phyloP scores from a whole-genome alignment of 2,888 invertebrate genomes.

The Morinoia aosen region DNA sequence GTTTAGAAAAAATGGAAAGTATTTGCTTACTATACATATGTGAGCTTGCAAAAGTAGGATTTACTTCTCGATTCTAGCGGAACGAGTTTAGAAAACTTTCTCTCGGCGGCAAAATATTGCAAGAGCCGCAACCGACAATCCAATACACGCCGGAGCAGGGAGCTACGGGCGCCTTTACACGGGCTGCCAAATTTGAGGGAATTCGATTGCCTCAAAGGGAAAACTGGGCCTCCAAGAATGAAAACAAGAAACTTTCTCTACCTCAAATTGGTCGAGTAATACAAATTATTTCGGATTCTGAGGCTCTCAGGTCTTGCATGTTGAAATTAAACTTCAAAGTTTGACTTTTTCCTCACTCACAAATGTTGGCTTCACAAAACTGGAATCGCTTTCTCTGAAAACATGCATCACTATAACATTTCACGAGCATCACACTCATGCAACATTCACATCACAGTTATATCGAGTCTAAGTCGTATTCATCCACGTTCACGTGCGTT shows the following conservation, averaged over 20 bases:
- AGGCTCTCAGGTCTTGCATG: neutral
- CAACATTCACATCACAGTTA: neutral
- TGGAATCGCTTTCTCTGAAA: neutral
- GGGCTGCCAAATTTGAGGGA: neutral
- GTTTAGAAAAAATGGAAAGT: no score
- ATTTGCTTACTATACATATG: no score
- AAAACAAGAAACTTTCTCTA: slow-evolving; percentile 4
- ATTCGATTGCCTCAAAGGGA: neutral
- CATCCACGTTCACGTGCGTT: no score
- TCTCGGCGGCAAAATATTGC: neutral
- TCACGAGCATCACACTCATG: neutral
- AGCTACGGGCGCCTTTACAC: neutral
- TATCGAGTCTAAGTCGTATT: neutral
- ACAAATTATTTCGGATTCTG: neutral
- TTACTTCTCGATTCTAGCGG: no score
- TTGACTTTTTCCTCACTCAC: neutral
- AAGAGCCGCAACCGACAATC: neutral
- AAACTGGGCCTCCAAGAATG: neutral
- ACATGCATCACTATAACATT: neutral
- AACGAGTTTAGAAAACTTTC: no score
- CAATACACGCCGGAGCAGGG: neutral
- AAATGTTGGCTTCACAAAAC: neutral
- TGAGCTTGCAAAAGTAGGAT: no score
- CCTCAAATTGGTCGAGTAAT: neutral
- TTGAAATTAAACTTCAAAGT: neutral